Evolutionary conservation across 2,797 vertebrate species (phyloP).

Genomic region (Stomatorhinus walkeri): DNA sequence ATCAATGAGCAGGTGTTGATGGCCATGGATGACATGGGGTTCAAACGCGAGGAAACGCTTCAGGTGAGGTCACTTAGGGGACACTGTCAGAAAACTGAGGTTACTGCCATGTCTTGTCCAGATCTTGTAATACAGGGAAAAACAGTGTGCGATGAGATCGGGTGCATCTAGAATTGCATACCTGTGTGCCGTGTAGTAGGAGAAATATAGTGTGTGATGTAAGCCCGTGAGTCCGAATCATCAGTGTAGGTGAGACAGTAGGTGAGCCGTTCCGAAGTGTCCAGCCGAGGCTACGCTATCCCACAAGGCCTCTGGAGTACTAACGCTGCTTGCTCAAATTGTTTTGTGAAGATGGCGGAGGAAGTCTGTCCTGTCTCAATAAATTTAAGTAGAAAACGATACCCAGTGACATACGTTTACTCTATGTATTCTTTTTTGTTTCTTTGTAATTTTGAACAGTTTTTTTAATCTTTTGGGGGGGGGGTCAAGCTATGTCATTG

Average conservation of each 20-base stretch:
- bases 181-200: neutral
- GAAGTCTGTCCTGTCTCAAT: neutral
- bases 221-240: neutral
- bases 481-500: neutral
- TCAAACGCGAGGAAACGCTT: constrained; percentile 85
- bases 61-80: constrained; percentile 61
- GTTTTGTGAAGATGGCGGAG: neutral
- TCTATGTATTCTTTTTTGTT: neutral
- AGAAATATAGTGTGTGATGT: neutral
- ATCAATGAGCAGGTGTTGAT: constrained; percentile 89
- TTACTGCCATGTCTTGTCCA: neutral
- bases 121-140: neutral
- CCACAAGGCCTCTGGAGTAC: neutral
- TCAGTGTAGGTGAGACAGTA: neutral
- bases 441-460: neutral
- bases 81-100: neutral
- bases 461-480: neutral
- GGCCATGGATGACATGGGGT: constrained; percentile 90
- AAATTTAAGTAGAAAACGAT: neutral
- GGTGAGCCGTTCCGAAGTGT: neutral
- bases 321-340: neutral
- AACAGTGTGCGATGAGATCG: neutral
- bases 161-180: neutral
- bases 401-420: neutral
- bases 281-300: neutral